These are phyloP conservation scores for Salticus scenicus DNA, from an alignment of 2,888 invertebrate species.

Conservation along the genomic window DNA sequence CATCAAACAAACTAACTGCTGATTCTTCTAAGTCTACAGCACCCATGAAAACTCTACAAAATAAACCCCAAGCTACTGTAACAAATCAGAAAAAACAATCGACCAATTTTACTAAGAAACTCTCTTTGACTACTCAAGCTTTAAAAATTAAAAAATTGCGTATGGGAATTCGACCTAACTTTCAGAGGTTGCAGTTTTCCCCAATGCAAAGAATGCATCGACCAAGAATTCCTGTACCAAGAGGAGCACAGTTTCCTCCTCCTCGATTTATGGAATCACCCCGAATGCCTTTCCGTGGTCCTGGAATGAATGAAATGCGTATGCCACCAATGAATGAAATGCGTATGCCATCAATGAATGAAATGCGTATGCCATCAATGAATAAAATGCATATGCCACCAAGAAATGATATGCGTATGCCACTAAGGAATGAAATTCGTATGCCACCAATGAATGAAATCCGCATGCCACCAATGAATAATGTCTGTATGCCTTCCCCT, in stretches of 20 bases:
- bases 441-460: background rate
- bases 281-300: conserved; percentile 29
- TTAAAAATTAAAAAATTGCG: background rate
- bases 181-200: background rate
- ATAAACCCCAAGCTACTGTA: background rate
- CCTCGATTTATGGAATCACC: conserved; percentile 24
- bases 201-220: background rate
- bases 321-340: conserved; percentile 19
- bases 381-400: conserved; percentile 7
- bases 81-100: background rate
- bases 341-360: conserved; percentile 9
- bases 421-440: background rate
- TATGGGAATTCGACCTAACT: background rate
- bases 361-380: background rate
- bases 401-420: conserved; percentile 12
- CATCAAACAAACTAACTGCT: background rate
- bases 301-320: conserved; percentile 3
- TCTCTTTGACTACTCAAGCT: background rate
- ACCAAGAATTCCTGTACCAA: conserved; percentile 15
- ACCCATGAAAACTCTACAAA: conserved; percentile 3
- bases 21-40: background rate
- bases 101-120: background rate
- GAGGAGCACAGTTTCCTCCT: conserved; percentile 30
- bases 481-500: conserved; percentile 16
- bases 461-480: conserved; percentile 4